Base-by-base conservation (phyloP, 2,113 vertebrate genomes). In the Phylloscopus trochiloides region DNA sequence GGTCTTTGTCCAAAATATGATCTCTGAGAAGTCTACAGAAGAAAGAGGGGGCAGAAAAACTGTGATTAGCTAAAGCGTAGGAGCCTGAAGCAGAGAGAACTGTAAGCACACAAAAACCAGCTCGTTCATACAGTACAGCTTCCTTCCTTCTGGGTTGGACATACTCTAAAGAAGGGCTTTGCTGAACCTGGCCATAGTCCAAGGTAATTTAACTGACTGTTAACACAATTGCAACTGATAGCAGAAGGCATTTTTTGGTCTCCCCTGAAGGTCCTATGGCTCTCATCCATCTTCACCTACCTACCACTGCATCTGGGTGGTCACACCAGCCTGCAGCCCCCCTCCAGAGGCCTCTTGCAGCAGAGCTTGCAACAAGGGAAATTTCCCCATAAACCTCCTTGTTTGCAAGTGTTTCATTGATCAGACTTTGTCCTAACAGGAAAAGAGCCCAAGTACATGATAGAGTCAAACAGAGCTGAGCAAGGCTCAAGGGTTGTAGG, bases 101-200 rank as follows among this genome's bases (percentile, higher is more conserved):
- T n/a, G 24, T 28, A 59, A 92, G 55, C 17, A 38, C 29, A 24
- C 2, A 10, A 40, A 40, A 40, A 61, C 15, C 47, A 31, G 19
- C 26, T 94, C 12, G 2, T 82, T 92, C 65, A 81, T 36, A 67
- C 18, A 67, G 19, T 36, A 48, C 3, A 0, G 25, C 63, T 78
- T 94, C 52, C 87, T 95, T 94, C 77, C 66, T 93, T 88, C 78
- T 79, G 88, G 11, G 70, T 42, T 75, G 50, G 62, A 82, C 15
- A 2, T 14, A 11, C 31, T 80, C 72, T 75, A 68, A 86, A 91
- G 45, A 87, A 94, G 57, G 73, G 65, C 31, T 34, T 90, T 38
- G n/a, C 57, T 85, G 48, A 61, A 74, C 52, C 52, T 72, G 57
- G 89, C 32, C 28, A 11, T 19, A 54, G 38, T 58, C 66, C 77